Evolutionary conservation across 2,797 vertebrate genomes (phyloP), one percentile per base, ranked within the genome.

Genomic region (Anas bahamensis): DNA sequence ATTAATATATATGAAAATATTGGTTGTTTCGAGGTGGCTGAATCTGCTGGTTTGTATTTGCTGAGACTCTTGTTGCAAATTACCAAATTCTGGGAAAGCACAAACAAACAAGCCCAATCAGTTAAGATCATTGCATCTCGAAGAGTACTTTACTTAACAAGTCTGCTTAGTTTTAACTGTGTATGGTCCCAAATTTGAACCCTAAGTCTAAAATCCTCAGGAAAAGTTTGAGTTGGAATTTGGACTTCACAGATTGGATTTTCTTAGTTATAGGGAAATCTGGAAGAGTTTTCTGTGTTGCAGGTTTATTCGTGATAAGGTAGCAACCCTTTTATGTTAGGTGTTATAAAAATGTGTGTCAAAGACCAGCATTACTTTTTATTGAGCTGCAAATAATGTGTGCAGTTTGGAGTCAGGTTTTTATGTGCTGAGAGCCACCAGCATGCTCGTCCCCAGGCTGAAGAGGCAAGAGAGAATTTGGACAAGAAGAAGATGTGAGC

Each of bases 331-430:
- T 95, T 95, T 93, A 78, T 92, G 90, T 92, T 95, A 81, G 74
- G 82, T 95, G 95, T 94, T 92, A 81, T 9, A 89, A 89, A 94
- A 94, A 93, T 52, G 78, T 0, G 22, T 88, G 89, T 94, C 86
- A 90, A 93, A 96, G 96, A 87, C 81, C 52, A 73, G 84, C 83
- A 19, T 82, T 96, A 86, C 74, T 88, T 89, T 91, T 89, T 90
- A 94, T 79, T 83, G 88, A 91, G 88, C 88, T 88, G 89, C 85
- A 89, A 94, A 88, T 88, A 94, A 81, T 41, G 28, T 35, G 78
- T 91, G 83, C 70, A 70, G 76, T 93, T 93, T 65, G 70, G 79
- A 80, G 76, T 55, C 82, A 64, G 14, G 35, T n/a, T 83, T 87
- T 77, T 77, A 48, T 92, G 93, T 89, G 72, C 87, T 60, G 82